phyloP scores from a whole-genome alignment of 2,113 vertebrate genomes.

The Corvus moneduloides region DNA sequence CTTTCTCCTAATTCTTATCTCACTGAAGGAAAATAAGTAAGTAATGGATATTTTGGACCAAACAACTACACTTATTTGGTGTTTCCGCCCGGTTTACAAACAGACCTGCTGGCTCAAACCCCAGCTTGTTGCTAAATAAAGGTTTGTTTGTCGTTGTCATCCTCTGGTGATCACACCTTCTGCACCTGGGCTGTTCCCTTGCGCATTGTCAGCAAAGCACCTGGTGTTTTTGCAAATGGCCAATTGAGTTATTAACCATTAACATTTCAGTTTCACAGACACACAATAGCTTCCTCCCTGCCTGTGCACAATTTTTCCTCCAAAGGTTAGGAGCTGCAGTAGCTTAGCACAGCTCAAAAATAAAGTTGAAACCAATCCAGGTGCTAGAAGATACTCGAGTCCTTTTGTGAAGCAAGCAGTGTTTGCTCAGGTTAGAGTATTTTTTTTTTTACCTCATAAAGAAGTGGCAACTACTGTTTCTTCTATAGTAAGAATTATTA shows the following conservation, averaged over 20 bases:
- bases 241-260: neutral
- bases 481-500: neutral
- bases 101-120: neutral
- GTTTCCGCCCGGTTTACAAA: too few species aligned
- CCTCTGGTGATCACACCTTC: neutral
- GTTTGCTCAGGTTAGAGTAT: neutral
- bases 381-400: neutral
- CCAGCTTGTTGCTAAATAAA: neutral
- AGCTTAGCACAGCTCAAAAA: neutral
- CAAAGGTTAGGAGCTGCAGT: neutral
- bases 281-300: neutral
- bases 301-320: neutral
- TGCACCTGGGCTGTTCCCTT: neutral
- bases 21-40: too few species aligned
- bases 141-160: neutral
- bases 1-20: too few species aligned
- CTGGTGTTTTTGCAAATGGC: neutral
- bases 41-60: too few species aligned
- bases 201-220: neutral
- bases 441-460: neutral
- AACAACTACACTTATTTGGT: too few species aligned
- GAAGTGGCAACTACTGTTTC: neutral
- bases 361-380: neutral
- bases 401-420: neutral
- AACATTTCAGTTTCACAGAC: neutral